These are phyloP conservation scores for Pipa parva DNA, from an alignment of 2,113 vertebrate genomes.

Conservation along the genomic window DNA sequence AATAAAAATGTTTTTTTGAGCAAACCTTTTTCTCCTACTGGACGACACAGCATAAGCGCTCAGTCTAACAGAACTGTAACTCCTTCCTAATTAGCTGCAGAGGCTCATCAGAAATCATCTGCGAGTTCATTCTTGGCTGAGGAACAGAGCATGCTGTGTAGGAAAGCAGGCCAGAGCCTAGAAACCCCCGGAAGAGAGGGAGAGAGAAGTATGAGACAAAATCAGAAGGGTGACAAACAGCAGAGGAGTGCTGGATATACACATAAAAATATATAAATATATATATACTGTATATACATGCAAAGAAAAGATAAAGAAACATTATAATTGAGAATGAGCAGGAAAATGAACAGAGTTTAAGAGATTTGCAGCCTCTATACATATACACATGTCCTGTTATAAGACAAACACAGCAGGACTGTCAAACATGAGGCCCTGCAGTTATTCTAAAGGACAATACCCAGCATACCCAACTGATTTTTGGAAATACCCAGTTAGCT, in stretches of 20 bases:
- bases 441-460: no score
- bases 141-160: conserved; percentile 42
- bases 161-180: conserved; percentile 38
- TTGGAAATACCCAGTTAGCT: no score
- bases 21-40: conserved; percentile 8
- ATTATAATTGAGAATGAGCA: no score
- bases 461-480: no score
- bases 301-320: no score
- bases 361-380: no score
- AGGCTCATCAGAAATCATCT: conserved; percentile 41
- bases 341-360: no score
- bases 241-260: background rate
- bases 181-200: conserved; percentile 26
- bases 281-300: no score
- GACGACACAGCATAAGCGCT: conserved; percentile 4
- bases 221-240: background rate
- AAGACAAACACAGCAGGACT: no score
- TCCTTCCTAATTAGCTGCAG: conserved; percentile 38
- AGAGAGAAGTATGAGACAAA: conserved; percentile 13
- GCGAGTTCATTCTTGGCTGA: conserved; percentile 33
- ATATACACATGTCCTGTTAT: no score
- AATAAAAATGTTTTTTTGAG: conserved; percentile 16
- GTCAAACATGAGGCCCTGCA: no score
- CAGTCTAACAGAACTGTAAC: conserved; percentile 23
- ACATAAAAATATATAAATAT: background rate